Percentiles rank a stretch among this genome's conserved stretches.
phyloP scores from a whole-genome alignment of 2,113 vertebrate species.

The Phycodurus eques region DNA sequence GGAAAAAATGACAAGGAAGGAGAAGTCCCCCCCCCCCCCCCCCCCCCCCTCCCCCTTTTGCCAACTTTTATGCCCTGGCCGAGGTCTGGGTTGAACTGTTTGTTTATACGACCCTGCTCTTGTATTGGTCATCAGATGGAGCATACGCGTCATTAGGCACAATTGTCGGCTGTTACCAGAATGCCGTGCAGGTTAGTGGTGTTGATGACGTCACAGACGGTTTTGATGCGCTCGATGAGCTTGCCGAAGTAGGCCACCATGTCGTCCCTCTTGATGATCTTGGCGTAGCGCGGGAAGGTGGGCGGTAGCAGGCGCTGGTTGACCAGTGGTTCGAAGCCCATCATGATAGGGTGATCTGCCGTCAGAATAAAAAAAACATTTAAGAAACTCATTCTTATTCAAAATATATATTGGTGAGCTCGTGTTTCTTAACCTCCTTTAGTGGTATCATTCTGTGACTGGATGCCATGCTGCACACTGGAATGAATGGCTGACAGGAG shows the following conservation, averaged over 20 bases:
- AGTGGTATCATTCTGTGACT: slow-evolving; percentile 96
- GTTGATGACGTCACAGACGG: slow-evolving; percentile 95
- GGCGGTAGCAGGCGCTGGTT: slow-evolving; percentile 97
- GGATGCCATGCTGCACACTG: slow-evolving; percentile 91
- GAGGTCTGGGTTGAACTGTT: too few relatives aligned
- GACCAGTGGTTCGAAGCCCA: slow-evolving; percentile 98
- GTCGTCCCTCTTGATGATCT: slow-evolving; percentile 98
- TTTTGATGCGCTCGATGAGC: slow-evolving; percentile 95
- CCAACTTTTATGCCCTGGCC: too few relatives aligned
- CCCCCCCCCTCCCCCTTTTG: too few relatives aligned
- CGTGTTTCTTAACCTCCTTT: slow-evolving; percentile 85
- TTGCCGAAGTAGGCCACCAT: slow-evolving; percentile 97
- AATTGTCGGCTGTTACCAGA: slow-evolving; percentile 77
- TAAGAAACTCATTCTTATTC: background rate
- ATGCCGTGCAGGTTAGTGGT: slow-evolving; percentile 95
- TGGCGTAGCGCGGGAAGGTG: slow-evolving; percentile 97
- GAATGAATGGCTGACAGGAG: slow-evolving; percentile 90
- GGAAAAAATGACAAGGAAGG: too few relatives aligned
- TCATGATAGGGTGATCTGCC: slow-evolving; percentile 98
- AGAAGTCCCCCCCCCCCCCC: too few relatives aligned
- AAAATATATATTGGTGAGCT: background rate
- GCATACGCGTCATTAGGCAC: too few relatives aligned
- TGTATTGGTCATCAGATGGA: too few relatives aligned
- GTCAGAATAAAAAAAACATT: background rate
- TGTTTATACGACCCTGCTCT: too few relatives aligned